Conservation (phyloP, 2,797 vertebrate species). For the Galagoides demidoff region DNA sequence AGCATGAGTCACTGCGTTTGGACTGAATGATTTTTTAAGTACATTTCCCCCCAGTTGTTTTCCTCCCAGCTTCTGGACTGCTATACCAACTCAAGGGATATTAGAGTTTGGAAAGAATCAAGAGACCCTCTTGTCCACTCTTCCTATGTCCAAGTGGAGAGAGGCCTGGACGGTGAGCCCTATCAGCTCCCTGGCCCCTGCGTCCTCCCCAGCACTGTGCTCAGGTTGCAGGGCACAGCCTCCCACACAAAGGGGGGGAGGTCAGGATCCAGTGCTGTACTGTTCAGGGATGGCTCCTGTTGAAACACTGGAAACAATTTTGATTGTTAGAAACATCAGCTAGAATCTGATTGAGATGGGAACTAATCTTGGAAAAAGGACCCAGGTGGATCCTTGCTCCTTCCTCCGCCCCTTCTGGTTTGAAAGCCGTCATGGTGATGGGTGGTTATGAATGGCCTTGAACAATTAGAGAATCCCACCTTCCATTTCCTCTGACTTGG, state of each 20-base stretch:
- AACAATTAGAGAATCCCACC: not conserved
- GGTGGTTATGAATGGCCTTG: fast-evolving
- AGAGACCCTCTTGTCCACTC: not conserved
- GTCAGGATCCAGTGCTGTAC: not conserved
- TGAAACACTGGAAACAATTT: fast-evolving
- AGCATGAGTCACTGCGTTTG: not conserved
- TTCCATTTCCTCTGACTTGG: fast-evolving
- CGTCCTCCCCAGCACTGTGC: no score
- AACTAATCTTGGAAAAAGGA: not conserved
- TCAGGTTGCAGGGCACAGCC: not conserved
- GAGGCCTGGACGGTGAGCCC: not conserved
- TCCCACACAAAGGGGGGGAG: not conserved
- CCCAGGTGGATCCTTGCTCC: not conserved
- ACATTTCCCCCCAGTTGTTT: not conserved
- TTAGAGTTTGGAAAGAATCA: not conserved
- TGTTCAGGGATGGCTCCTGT: fast-evolving
- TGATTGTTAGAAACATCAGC: not conserved
- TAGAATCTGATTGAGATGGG: no score
- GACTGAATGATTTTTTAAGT: not conserved
- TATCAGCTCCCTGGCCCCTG: not conserved
- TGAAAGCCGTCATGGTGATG: not conserved
- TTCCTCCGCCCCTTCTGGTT: no score
- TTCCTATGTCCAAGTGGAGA: no score
- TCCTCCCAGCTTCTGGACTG: not conserved
- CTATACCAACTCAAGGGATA: not conserved